These are phyloP conservation scores for Sesamia inferens DNA, from an alignment of 2,888 invertebrate genomes.

Conservation along the genomic window DNA sequence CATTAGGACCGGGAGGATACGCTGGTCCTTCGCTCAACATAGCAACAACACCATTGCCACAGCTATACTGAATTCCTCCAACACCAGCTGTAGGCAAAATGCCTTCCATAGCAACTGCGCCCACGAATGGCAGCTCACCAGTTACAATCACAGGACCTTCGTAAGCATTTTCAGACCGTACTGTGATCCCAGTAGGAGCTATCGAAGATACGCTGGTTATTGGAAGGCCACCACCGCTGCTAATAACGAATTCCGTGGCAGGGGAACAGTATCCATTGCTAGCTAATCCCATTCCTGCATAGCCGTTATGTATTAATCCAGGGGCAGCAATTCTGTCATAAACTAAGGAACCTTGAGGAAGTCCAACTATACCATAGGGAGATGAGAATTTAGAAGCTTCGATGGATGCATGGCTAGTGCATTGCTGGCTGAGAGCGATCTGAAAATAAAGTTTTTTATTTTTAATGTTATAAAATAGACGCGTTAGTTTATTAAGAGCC, in stretches of 20 bases:
- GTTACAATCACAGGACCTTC: constrained; percentile 71
- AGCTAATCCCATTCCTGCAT: neutral
- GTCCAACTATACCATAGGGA: neutral
- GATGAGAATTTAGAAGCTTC: constrained; percentile 19
- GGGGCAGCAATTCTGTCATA: neutral
- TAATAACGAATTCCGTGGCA: constrained; percentile 63
- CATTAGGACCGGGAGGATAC: constrained; percentile 22
- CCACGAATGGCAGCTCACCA: constrained; percentile 76
- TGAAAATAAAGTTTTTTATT: constrained; percentile 4
- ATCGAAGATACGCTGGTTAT: constrained; percentile 70
- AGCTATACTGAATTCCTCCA: constrained; percentile 71
- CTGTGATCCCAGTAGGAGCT: constrained; percentile 71
- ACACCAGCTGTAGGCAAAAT: constrained; percentile 71
- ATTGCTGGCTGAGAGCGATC: constrained; percentile 24
- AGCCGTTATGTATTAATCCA: constrained; percentile 1
- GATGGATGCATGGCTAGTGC: constrained; percentile 15
- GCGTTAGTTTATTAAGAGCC: too few species aligned
- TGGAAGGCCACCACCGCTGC: constrained; percentile 71
- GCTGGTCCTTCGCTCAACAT: constrained; percentile 57
- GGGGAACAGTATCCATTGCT: constrained; percentile 33
- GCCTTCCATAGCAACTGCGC: constrained; percentile 72
- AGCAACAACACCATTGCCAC: constrained; percentile 68
- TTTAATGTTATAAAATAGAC: too few species aligned
- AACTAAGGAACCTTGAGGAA: constrained; percentile 12
- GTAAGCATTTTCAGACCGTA: constrained; percentile 73